Evolutionary conservation across 2,888 invertebrate species (phyloP).

Genomic region (Drosophila yooni): DNA sequence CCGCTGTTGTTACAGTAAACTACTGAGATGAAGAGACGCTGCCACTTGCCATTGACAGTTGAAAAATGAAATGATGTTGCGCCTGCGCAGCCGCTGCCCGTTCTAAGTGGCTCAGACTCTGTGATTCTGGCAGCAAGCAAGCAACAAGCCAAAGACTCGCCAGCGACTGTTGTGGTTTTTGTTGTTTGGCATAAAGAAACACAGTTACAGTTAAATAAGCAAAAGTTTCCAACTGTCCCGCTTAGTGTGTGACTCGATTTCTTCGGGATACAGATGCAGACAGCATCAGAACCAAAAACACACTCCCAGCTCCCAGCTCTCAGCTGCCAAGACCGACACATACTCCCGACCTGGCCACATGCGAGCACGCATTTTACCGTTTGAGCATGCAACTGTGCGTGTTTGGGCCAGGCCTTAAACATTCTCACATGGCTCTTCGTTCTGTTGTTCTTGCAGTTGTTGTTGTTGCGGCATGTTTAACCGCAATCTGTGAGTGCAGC

Average conservation of each 20-base stretch:
- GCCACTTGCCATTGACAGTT: slow-evolving; percentile 51
- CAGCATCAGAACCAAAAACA: slow-evolving; percentile 11
- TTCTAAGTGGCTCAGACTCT: slow-evolving; percentile 48
- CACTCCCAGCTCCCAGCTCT: slow-evolving; percentile 8
- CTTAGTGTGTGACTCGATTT: slow-evolving; percentile 55
- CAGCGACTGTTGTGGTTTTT: slow-evolving; percentile 13
- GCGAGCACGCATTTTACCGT: slow-evolving; percentile 76
- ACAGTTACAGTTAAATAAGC: slow-evolving; percentile 73
- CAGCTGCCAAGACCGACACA: not conserved
- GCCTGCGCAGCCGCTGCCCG: slow-evolving; percentile 43
- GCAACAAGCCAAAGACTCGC: not conserved
- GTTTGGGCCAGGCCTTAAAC: slow-evolving; percentile 56
- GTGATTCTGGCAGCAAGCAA: slow-evolving; percentile 3
- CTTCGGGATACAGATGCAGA: slow-evolving; percentile 36
- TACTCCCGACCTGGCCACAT: slow-evolving; percentile 35
- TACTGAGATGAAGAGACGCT: slow-evolving; percentile 34
- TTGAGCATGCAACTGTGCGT: slow-evolving; percentile 62
- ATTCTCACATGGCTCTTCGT: slow-evolving; percentile 44
- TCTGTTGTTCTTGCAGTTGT: slow-evolving; percentile 11
- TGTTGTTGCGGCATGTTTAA: slow-evolving; percentile 56
- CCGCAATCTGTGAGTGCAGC: slow-evolving; percentile 64
- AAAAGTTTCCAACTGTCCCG: slow-evolving; percentile 64
- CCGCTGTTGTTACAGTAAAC: slow-evolving; percentile 57
- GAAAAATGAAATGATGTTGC: slow-evolving; percentile 51
- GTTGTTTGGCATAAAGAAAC: slow-evolving; percentile 45